phyloP scores from a whole-genome alignment of 92 coral and sea anemone genomes.

The Plumapathes pennacea region DNA sequence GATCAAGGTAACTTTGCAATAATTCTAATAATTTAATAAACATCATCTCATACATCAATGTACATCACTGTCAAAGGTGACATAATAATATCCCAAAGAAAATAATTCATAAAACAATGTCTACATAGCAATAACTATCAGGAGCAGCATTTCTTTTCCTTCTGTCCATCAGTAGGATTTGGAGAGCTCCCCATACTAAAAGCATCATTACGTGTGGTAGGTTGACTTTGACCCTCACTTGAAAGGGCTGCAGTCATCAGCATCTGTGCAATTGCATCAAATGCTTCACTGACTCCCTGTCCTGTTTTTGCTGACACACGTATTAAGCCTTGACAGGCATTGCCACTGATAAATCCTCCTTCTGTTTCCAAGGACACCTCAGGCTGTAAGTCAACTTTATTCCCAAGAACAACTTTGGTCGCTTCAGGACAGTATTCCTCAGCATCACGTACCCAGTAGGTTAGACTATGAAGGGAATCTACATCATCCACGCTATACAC shows the following conservation, averaged over 20 bases:
- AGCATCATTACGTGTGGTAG: constrained; percentile 28
- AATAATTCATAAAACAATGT: no score
- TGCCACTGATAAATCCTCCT: constrained; percentile 60
- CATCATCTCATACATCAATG: no score
- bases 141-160: constrained; percentile 72
- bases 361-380: constrained; percentile 60
- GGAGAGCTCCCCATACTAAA: constrained; percentile 40
- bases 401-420: constrained; percentile 74
- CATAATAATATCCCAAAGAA: no score
- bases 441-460: constrained; percentile 82
- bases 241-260: constrained; percentile 23
- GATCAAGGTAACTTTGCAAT: no score
- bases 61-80: no score
- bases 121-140: constrained; percentile 12
- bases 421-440: constrained; percentile 75
- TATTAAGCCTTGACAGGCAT: constrained; percentile 59
- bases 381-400: constrained; percentile 76
- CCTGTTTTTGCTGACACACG: constrained; percentile 91
- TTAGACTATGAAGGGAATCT: constrained; percentile 75
- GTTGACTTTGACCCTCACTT: constrained; percentile 7
- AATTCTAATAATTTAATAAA: no score
- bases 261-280: constrained; percentile 44
- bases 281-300: constrained; percentile 69
- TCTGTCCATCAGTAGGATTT: constrained; percentile 51
- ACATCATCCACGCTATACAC: constrained; percentile 82